Evolutionary conservation across 2,797 vertebrate species (phyloP).

Genomic region (Sparus aurata): DNA sequence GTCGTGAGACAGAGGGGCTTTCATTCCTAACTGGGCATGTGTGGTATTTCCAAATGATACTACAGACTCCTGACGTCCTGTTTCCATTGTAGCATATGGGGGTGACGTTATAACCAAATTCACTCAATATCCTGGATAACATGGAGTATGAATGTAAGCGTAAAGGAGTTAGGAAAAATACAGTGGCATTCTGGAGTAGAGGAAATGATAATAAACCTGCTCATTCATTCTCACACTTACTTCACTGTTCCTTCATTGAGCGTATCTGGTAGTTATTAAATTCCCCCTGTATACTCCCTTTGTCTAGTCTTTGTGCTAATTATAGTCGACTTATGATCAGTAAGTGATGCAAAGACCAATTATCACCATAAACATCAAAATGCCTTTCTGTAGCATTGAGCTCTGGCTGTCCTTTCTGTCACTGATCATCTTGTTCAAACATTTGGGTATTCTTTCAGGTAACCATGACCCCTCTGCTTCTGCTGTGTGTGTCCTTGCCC

Average conservation of each 20-base stretch:
- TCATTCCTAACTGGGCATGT: slow-evolving; percentile 52
- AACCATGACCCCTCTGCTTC: slow-evolving; percentile 91
- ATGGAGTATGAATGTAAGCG: slow-evolving; percentile 7
- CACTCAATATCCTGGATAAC: slow-evolving; percentile 22
- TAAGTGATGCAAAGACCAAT: not conserved
- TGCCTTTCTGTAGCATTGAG: not conserved
- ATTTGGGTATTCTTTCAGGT: slow-evolving; percentile 63
- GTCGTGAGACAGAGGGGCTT: slow-evolving; percentile 58
- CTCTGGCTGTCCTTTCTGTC: not conserved
- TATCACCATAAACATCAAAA: not conserved
- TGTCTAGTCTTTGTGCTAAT: not conserved
- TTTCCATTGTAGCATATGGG: slow-evolving; percentile 49
- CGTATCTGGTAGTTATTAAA: slow-evolving; percentile 1
- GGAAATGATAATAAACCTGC: slow-evolving; percentile 28
- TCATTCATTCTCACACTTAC: slow-evolving; percentile 38
- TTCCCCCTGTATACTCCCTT: not conserved
- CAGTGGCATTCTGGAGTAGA: slow-evolving; percentile 9
- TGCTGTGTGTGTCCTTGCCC: slow-evolving; percentile 90
- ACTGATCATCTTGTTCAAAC: not conserved
- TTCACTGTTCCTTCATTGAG: slow-evolving; percentile 36
- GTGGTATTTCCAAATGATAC: slow-evolving; percentile 56
- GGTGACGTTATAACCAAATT: slow-evolving; percentile 38
- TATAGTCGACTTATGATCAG: not conserved
- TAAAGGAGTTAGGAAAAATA: slow-evolving; percentile 14
- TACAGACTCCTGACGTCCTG: slow-evolving; percentile 26